These are phyloP conservation scores for Empis livida DNA, from an alignment of 2,888 invertebrate genomes.

Conservation along the genomic window DNA sequence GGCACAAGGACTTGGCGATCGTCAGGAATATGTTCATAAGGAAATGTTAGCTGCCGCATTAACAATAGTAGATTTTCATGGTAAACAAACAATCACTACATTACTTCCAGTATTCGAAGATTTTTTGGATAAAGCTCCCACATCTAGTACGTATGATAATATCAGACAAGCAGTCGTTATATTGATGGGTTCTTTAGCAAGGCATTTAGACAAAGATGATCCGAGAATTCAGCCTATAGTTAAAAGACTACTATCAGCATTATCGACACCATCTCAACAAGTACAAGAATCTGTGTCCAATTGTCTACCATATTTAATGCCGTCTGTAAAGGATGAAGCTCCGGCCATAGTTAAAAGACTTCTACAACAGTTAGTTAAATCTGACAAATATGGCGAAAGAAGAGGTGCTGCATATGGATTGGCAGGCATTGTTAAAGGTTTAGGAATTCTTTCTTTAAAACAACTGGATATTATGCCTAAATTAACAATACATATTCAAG, in stretches of 20 bases:
- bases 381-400: constrained; percentile 70
- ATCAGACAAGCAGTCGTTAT: constrained; percentile 94
- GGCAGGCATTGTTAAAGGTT: constrained; percentile 91
- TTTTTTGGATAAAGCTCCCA: constrained; percentile 85
- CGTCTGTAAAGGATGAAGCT: constrained; percentile 83
- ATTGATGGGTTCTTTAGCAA: constrained; percentile 93
- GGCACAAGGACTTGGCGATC: constrained; percentile 72
- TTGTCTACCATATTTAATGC: constrained; percentile 87
- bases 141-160: constrained; percentile 78
- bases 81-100: constrained; percentile 64
- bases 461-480: constrained; percentile 93
- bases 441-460: constrained; percentile 89
- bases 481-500: constrained; percentile 84
- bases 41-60: constrained; percentile 93
- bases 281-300: constrained; percentile 97
- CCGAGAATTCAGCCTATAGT: constrained; percentile 89
- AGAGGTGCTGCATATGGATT: constrained; percentile 96
- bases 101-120: constrained; percentile 86
- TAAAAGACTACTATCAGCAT: constrained; percentile 72
- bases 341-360: constrained; percentile 78
- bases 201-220: constrained; percentile 85
- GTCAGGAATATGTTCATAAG: constrained; percentile 65
- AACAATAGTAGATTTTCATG: constrained; percentile 81
- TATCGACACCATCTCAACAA: constrained; percentile 94
- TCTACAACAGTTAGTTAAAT: constrained; percentile 73